These are phyloP conservation scores for Bryconaethiops microstoma DNA, from an alignment of 2,797 vertebrate species.

Conservation along the genomic window DNA sequence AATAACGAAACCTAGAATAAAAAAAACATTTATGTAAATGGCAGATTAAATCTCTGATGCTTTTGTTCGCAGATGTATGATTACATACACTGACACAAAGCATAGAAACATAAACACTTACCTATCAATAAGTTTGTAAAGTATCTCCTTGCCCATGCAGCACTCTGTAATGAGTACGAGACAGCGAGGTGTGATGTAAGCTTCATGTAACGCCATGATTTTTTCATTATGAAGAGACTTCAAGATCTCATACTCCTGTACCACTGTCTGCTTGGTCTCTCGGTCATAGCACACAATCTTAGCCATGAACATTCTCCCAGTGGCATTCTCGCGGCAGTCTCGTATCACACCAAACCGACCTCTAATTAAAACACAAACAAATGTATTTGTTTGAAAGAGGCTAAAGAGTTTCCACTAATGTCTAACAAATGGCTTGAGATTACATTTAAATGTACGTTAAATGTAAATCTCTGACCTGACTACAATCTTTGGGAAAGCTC, in stretches of 20 bases:
- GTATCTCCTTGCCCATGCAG: slow-evolving; percentile 91
- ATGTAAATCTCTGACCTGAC: too few relatives aligned
- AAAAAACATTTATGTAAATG: background rate
- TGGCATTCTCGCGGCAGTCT: slow-evolving; percentile 90
- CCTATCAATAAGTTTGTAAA: slow-evolving; percentile 90
- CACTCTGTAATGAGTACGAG: slow-evolving; percentile 93
- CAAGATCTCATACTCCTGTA: slow-evolving; percentile 93
- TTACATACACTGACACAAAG: slow-evolving; percentile 2
- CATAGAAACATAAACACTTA: slow-evolving; percentile 50
- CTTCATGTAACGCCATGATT: slow-evolving; percentile 93
- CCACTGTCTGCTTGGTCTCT: slow-evolving; percentile 82
- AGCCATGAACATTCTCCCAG: slow-evolving; percentile 89
- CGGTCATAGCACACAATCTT: slow-evolving; percentile 91
- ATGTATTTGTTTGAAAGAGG: background rate
- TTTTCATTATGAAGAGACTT: slow-evolving; percentile 87
- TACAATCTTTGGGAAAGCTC: too few relatives aligned
- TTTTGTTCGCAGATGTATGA: background rate
- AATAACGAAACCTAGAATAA: slow-evolving; percentile 89
- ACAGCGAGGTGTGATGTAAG: slow-evolving; percentile 94
- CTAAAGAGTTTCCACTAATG: too few relatives aligned
- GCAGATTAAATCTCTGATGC: background rate
- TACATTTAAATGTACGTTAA: too few relatives aligned
- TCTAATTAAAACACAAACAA: slow-evolving; percentile 63
- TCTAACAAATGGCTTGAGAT: too few relatives aligned
- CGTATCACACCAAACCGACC: slow-evolving; percentile 91